These are phyloP conservation scores for Gymnocypris eckloni DNA, from an alignment of 2,797 vertebrate species.

Conservation along the genomic window DNA sequence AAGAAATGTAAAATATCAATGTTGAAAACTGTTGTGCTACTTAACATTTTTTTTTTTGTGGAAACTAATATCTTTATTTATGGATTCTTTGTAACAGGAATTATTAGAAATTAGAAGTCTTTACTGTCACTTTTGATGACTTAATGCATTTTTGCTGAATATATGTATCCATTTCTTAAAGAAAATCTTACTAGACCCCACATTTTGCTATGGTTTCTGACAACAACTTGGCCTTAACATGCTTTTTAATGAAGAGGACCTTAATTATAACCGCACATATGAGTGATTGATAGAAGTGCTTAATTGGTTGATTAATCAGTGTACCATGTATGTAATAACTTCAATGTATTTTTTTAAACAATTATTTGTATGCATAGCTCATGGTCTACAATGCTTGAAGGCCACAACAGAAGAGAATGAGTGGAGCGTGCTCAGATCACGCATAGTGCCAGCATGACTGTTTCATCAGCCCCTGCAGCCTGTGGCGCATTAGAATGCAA, in stretches of 20 bases:
- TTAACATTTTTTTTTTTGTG: not conserved
- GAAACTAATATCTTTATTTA: not conserved
- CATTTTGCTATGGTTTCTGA: not conserved
- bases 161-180: not conserved
- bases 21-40: not conserved
- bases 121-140: not conserved
- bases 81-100: not conserved
- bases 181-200: not conserved
- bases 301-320: not conserved
- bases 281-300: not conserved
- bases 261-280: not conserved
- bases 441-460: slow-evolving; percentile 28
- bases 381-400: not conserved
- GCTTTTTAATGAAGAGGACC: not conserved
- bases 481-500: slow-evolving; percentile 78
- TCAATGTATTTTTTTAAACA: not conserved
- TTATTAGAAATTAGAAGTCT: not conserved
- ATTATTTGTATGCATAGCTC: not conserved
- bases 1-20: not conserved
- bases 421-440: slow-evolving; percentile 22
- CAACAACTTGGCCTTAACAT: not conserved
- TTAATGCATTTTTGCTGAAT: not conserved
- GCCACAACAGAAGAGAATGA: slow-evolving; percentile 23
- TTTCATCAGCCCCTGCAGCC: slow-evolving; percentile 57
- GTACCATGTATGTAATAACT: not conserved